Evolutionary conservation across 2,797 vertebrate species (phyloP), one percentile per base, ranked within the genome.

Genomic region (Lutjanus argentimaculatus): DNA sequence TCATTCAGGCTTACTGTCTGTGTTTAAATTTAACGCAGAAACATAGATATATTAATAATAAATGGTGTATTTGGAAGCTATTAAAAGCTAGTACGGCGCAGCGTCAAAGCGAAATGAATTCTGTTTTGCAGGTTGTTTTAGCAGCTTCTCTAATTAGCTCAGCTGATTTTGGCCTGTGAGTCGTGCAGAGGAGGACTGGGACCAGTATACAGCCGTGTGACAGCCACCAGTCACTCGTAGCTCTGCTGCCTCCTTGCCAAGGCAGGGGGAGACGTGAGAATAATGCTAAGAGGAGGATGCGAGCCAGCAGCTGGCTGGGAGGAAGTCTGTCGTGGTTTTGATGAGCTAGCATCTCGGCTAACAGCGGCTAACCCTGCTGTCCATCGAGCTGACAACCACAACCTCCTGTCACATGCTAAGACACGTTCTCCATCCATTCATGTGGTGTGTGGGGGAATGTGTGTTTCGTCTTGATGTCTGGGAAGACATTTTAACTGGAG

Each of bases 281-380:
- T 77, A 74, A 90, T 93, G 83, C 79, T 87, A 79, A 92, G 52
- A 86, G 79, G 79, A 77, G 79, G 79, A 77, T 45, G 71, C 12
- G 64, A 79, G 66, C 42, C 72, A 72, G 73, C 82, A 82, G 80
- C 85, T 73, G 77, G 43, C 67, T 65, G 77, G 51, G 22, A 36
- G 51, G 14, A 48, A 75, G 40, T 57, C 78, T 82, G 72, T 56
- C 59, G 56, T 73, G 84, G 51, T 76, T 79, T 71, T 75, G 68
- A 83, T 64, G 63, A 79, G 68, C 57, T 87, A 85, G 88, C 78
- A 66, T 73, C 9, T 40, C 14, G 8, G 84, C 86, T 87, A 77
- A 59, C 67, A 58, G 77, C 55, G 51, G 88, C 82, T 79, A 75
- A 80, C 77, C 66, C 42, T 58, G 65, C 75, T 67, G 73, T 67